Evolutionary conservation across 2,113 vertebrate species (phyloP).

Genomic region (Pedionomus torquatus): DNA sequence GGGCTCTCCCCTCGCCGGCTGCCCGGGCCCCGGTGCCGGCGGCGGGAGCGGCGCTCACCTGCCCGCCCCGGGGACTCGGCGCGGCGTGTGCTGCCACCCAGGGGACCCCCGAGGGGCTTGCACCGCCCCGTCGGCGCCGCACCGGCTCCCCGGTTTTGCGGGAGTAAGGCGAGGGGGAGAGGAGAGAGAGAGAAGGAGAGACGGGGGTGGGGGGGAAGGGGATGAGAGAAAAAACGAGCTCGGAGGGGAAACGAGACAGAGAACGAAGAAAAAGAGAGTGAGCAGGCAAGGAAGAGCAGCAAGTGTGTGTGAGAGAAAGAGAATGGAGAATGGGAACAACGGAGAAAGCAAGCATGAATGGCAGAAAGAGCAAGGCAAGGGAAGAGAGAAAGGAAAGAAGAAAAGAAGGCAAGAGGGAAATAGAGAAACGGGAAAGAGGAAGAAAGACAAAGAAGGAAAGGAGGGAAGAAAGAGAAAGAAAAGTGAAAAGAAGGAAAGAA

Average conservation of each 20-base stretch:
- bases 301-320: too few species aligned
- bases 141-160: neutral
- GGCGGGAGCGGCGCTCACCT: neutral
- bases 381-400: too few species aligned
- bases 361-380: too few species aligned
- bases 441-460: fast-evolving
- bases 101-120: neutral
- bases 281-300: neutral
- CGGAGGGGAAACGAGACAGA: fast-evolving
- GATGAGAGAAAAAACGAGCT: too few species aligned
- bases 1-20: neutral
- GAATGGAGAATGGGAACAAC: neutral
- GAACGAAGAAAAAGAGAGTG: fast-evolving
- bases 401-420: too few species aligned
- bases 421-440: neutral
- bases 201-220: too few species aligned
- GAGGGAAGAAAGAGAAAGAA: fast-evolving
- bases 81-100: slow-evolving; percentile 59
- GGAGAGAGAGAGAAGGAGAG: neutral
- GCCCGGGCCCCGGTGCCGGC: neutral
- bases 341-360: neutral
- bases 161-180: neutral
- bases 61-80: neutral
- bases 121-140: neutral
- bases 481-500: fast-evolving